Percentiles rank a stretch among this genome's conserved stretches.
Conservation (phyloP, 2,113 vertebrate genomes). For the Salminus brasiliensis region DNA sequence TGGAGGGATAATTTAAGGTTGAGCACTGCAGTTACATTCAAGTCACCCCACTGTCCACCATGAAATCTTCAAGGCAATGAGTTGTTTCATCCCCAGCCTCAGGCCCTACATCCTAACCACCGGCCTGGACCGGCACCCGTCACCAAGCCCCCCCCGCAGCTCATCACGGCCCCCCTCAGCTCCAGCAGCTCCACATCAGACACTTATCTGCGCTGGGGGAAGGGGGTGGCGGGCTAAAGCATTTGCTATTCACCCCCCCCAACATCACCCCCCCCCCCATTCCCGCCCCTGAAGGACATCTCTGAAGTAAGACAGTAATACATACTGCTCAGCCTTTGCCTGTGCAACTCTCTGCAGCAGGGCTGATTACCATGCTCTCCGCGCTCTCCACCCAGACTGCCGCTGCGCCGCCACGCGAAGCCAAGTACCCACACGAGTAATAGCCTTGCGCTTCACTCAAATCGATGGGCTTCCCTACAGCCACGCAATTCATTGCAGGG, state of each 20-base stretch:
- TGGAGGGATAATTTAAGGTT: no score
- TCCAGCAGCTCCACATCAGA: neutral
- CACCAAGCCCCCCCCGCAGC: neutral
- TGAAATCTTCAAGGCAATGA: no score
- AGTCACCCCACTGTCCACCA: no score
- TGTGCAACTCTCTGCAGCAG: slow-evolving; percentile 54
- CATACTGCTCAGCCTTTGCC: slow-evolving; percentile 59
- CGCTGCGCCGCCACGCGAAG: neutral
- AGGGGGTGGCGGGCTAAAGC: neutral
- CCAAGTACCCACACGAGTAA: slow-evolving; percentile 32
- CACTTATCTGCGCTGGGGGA: neutral
- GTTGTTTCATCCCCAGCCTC: no score
- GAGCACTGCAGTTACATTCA: no score
- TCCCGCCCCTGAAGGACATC: slow-evolving; percentile 2
- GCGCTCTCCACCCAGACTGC: neutral
- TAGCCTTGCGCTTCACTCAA: slow-evolving; percentile 65
- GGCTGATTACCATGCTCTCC: slow-evolving; percentile 67
- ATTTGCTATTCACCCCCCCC: neutral
- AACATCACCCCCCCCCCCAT: no score
- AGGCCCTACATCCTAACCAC: no score
- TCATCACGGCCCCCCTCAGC: neutral
- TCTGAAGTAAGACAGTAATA: slow-evolving; percentile 43
- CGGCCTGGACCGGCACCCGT: neutral
- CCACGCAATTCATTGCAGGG: slow-evolving; percentile 65
- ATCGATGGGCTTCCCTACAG: slow-evolving; percentile 72